Base-by-base conservation (phyloP, 2,113 vertebrate species). In the Aegotheles bennettii region DNA sequence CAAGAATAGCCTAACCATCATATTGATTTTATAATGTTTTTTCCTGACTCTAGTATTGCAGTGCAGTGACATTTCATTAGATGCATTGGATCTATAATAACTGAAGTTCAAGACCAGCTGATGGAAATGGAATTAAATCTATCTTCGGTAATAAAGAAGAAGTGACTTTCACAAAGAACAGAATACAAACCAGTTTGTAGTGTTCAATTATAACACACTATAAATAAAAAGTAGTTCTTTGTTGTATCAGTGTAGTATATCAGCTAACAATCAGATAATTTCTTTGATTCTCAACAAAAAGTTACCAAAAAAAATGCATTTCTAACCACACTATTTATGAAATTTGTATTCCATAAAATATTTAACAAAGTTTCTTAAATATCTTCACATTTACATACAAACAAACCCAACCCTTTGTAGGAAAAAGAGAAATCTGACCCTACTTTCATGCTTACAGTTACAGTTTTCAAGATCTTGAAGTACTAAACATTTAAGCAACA, bases 1-100 rank as follows among this genome's bases (percentile, higher is more conserved):
- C 91, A 96, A 67, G 68, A 88, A 80, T 24, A 89, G 67, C 64
- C 60, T 51, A 79, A 64, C 51, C 69, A 90, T 47, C 18, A 26
- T 96, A 97, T 97, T 94, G 96, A 97, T 97, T 97, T 96, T 96
- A 60, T 84, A 93, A 94, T 90, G 83, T 74, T 94, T 53, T n/a
- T 87, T 95, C 43, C 96, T 90, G 96, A 96, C 96, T 96, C 84
- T 90, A 56, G 77, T 89, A 74, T 89, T 96, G 97, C 95, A 87
- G 77, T 95, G 94, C 93, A 97, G 95, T 98, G 96, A 97, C 97
- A 98, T 98, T 98, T 98, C 96, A 98, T 98, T 98, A 95, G 60
- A 96, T 96, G 93, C 97, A 43, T 61, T 96, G 96, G 96, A 98
- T 96, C 96, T 82, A 95, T 98, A 98, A 97, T 97, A 97, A 97